phyloP scores from a whole-genome alignment of 2,888 invertebrate species.

The Caenorhabditis drosophilae region DNA sequence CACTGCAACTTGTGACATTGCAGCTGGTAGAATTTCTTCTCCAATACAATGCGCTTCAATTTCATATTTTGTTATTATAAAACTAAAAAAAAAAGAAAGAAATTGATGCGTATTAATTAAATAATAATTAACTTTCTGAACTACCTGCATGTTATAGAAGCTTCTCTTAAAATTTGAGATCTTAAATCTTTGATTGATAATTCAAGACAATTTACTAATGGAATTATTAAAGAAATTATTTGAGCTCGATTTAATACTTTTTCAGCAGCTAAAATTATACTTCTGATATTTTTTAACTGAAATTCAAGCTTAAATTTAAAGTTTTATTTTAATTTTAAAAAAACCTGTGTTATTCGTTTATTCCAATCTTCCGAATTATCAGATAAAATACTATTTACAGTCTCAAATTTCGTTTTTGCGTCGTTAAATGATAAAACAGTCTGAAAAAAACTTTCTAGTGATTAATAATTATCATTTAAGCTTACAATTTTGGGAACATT shows the following conservation, averaged over 20 bases:
- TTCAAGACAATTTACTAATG: constrained; percentile 19
- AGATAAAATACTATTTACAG: constrained; percentile 12
- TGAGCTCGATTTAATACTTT: constrained; percentile 17
- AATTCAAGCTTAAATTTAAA: constrained; percentile 4
- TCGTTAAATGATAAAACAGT: background rate
- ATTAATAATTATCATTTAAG: background rate
- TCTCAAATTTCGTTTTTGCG: background rate
- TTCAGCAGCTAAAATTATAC: constrained; percentile 19
- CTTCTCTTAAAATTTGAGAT: constrained; percentile 31
- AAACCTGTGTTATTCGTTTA: constrained; percentile 5
- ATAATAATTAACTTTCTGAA: background rate
- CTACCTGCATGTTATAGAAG: constrained; percentile 23
- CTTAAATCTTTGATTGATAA: constrained; percentile 24
- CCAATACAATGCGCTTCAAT: constrained; percentile 26
- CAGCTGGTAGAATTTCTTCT: constrained; percentile 23
- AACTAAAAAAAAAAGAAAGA: constrained; percentile 3
- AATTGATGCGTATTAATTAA: background rate
- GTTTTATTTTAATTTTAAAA: background rate
- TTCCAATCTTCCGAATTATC: constrained; percentile 31
- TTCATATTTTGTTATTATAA: constrained; percentile 28
- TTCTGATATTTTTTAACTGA: constrained; percentile 22
- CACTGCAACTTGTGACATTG: constrained; percentile 29
- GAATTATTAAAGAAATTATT: constrained; percentile 15
- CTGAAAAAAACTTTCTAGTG: background rate
- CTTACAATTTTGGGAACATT: constrained; percentile 28